Conservation (phyloP, 1,140 invertebrate genomes). For the Amyelois transitella region DNA sequence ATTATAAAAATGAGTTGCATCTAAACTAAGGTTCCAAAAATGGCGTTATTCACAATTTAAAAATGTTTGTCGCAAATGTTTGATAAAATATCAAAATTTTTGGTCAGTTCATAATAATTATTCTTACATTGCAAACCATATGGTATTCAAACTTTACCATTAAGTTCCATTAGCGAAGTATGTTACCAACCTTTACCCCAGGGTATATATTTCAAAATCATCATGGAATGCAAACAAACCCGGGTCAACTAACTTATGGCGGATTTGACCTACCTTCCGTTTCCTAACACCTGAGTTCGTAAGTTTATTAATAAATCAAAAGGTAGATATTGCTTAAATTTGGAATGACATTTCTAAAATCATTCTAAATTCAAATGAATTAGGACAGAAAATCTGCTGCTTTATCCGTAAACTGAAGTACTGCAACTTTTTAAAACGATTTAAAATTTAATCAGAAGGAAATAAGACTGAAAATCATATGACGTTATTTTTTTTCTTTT, state of each 20-base stretch:
- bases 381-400: background rate
- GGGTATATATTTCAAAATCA: constrained; percentile 28
- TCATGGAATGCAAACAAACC: constrained; percentile 3
- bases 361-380: background rate
- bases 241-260: constrained; percentile 9
- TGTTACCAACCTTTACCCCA: constrained; percentile 2
- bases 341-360: background rate
- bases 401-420: background rate
- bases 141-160: background rate
- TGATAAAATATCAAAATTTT: too few relatives aligned
- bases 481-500: background rate
- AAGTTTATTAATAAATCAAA: constrained; percentile 35
- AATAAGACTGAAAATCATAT: constrained; percentile 1
- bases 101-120: too few relatives aligned
- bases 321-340: constrained; percentile 14
- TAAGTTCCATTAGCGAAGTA: background rate
- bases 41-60: too few relatives aligned
- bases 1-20: too few relatives aligned
- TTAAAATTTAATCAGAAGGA: background rate
- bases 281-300: constrained; percentile 24
- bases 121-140: background rate
- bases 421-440: background rate
- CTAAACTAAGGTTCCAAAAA: too few relatives aligned
- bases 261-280: constrained; percentile 57
- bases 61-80: too few relatives aligned